Evolutionary conservation across 1,140 invertebrate genomes (phyloP).

Genomic region (Drosophila navojoa): DNA sequence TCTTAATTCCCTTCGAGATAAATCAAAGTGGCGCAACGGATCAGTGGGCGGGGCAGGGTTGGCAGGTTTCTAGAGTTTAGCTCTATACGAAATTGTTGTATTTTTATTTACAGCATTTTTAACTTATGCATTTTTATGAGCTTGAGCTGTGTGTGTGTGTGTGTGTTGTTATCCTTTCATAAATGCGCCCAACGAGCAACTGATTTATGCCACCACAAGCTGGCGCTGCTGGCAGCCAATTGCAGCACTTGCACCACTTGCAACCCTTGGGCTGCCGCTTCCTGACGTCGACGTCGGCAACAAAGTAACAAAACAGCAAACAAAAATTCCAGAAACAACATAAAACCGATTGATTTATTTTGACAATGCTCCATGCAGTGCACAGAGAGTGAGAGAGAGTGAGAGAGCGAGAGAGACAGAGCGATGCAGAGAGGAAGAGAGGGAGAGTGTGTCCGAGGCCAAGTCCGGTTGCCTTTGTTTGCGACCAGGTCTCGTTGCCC

Average conservation of each 20-base stretch:
- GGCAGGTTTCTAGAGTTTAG: background rate
- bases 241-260: slow-evolving; percentile 24
- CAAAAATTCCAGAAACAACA: slow-evolving; percentile 82
- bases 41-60: slow-evolving; percentile 9
- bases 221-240: slow-evolving; percentile 44
- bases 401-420: background rate
- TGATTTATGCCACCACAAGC: slow-evolving; percentile 81
- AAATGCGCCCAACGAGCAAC: slow-evolving; percentile 73
- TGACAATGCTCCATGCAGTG: slow-evolving; percentile 76
- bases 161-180: slow-evolving; percentile 73
- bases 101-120: slow-evolving; percentile 70
- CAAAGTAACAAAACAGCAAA: slow-evolving; percentile 77
- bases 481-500: slow-evolving; percentile 6
- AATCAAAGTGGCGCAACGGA: slow-evolving; percentile 57
- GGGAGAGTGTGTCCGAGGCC: background rate
- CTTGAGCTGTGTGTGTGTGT: slow-evolving; percentile 27
- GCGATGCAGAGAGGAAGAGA: background rate
- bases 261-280: slow-evolving; percentile 52
- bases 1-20: slow-evolving; percentile 79
- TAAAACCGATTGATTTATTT: slow-evolving; percentile 83
- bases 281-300: slow-evolving; percentile 55
- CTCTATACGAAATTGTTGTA: slow-evolving; percentile 55
- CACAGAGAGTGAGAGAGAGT: background rate
- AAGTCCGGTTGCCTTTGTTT: slow-evolving; percentile 31
- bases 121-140: slow-evolving; percentile 76